Percentiles rank a stretch among this genome's conserved stretches.
Conservation (phyloP, 2,888 invertebrate genomes). For the Pardosa pseudoannulata region DNA sequence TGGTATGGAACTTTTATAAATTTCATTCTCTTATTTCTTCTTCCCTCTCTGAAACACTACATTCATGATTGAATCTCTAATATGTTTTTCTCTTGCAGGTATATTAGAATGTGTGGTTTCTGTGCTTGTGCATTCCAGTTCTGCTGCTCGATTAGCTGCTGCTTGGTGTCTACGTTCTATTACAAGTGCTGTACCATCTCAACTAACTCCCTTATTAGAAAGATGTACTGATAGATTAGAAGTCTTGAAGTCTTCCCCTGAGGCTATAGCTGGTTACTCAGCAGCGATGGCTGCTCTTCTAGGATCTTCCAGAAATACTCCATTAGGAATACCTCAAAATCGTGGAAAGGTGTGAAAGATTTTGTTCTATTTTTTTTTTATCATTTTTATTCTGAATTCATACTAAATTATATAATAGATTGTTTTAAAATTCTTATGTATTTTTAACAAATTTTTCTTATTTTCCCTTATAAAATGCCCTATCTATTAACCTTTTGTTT, state of each 20-base stretch:
- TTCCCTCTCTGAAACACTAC: too few species aligned
- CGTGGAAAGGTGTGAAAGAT: conserved; percentile 99
- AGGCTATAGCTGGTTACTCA: conserved; percentile 87
- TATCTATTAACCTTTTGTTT: background rate
- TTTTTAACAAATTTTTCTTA: too few species aligned
- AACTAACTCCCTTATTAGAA: conserved; percentile 94
- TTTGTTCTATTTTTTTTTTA: too few species aligned
- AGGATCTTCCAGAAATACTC: conserved; percentile 92
- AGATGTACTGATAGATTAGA: conserved; percentile 91
- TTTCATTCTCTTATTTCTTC: too few species aligned
- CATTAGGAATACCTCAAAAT: conserved; percentile 95
- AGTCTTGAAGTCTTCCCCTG: conserved; percentile 89
- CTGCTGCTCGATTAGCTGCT: conserved; percentile 93
- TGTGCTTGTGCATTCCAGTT: conserved; percentile 94
- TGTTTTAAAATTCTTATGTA: too few species aligned
- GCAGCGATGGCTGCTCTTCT: conserved; percentile 94
- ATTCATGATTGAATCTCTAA: too few species aligned
- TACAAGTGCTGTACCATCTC: conserved; percentile 94
- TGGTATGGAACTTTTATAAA: too few species aligned
- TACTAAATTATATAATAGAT: too few species aligned
- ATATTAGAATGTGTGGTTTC: conserved; percentile 87
- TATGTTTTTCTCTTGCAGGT: conserved; percentile 79
- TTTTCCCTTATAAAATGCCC: background rate
- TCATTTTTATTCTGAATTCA: too few species aligned
- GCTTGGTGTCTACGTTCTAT: conserved; percentile 96